These are phyloP conservation scores for Atherinomorus stipes DNA, from an alignment of 2,113 vertebrate species.

Conservation along the genomic window DNA sequence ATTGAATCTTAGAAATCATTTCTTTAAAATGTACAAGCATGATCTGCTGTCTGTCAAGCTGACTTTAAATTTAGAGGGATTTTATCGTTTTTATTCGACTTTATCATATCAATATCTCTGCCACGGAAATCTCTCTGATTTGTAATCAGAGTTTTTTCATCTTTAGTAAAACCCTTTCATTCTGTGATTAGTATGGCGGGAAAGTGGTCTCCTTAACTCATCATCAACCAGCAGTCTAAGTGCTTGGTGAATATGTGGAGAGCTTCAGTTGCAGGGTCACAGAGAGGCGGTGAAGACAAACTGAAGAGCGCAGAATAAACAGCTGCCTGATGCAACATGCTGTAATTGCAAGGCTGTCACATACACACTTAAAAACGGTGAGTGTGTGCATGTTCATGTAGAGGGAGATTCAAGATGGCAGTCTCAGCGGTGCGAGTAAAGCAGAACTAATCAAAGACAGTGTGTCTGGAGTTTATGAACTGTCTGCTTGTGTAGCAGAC, in stretches of 20 bases:
- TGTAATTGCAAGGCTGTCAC: conserved; percentile 57
- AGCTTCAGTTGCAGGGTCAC: background rate
- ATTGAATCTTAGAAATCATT: too few relatives aligned
- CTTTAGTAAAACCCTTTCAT: background rate
- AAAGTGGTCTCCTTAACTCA: conserved; percentile 21
- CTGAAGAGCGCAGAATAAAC: conserved; percentile 38
- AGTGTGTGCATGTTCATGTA: too few relatives aligned
- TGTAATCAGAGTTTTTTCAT: too few relatives aligned
- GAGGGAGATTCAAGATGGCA: too few relatives aligned
- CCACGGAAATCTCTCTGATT: too few relatives aligned
- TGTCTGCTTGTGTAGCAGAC: conserved; percentile 24
- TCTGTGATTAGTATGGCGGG: conserved; percentile 1
- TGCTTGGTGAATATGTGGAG: conserved; percentile 5
- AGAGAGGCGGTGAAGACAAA: conserved; percentile 20
- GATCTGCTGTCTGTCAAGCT: background rate
- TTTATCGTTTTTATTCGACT: background rate
- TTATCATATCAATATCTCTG: too few relatives aligned
- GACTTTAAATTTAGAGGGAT: background rate
- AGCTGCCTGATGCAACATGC: conserved; percentile 60
- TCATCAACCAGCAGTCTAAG: conserved; percentile 13
- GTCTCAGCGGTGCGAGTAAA: conserved; percentile 47
- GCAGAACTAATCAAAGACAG: conserved; percentile 37
- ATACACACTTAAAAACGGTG: conserved; percentile 39
- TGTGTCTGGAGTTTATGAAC: conserved; percentile 19
- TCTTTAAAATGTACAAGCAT: too few relatives aligned